Conservation (phyloP, 2,888 invertebrate species). For the Phaonia tiefii region DNA sequence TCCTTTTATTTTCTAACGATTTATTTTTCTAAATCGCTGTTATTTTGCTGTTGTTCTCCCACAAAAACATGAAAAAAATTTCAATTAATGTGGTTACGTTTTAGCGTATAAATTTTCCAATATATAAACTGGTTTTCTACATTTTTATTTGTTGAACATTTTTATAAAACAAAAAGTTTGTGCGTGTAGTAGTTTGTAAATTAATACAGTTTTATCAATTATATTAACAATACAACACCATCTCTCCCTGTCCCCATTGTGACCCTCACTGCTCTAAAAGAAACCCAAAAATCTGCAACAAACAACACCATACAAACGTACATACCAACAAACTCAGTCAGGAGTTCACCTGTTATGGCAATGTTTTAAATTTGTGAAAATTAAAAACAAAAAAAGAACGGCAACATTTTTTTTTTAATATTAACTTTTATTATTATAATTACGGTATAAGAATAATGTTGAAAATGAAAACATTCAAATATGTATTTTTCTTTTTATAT, state of each 20-base stretch:
- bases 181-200: constrained; percentile 46
- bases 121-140: no score
- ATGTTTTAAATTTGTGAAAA: constrained; percentile 67
- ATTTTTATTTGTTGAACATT: constrained; percentile 1
- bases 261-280: background rate
- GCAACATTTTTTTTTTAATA: constrained; percentile 44
- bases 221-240: constrained; percentile 25
- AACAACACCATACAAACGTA: constrained; percentile 13
- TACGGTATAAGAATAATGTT: constrained; percentile 18
- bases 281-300: constrained; percentile 19
- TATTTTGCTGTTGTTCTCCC: background rate
- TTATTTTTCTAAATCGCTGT: constrained; percentile 1
- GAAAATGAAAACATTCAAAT: constrained; percentile 15
- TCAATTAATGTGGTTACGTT: constrained; percentile 12
- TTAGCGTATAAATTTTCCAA: background rate
- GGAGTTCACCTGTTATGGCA: constrained; percentile 59
- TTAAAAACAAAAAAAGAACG: constrained; percentile 57
- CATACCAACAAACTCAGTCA: constrained; percentile 33
- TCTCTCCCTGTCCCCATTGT: background rate
- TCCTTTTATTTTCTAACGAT: background rate
- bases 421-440: constrained; percentile 14
- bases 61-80: background rate
- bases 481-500: constrained; percentile 29
- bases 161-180: constrained; percentile 13
- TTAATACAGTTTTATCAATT: constrained; percentile 42